Conservation (phyloP, 2,113 vertebrate genomes). For the Anolis carolinensis region DNA sequence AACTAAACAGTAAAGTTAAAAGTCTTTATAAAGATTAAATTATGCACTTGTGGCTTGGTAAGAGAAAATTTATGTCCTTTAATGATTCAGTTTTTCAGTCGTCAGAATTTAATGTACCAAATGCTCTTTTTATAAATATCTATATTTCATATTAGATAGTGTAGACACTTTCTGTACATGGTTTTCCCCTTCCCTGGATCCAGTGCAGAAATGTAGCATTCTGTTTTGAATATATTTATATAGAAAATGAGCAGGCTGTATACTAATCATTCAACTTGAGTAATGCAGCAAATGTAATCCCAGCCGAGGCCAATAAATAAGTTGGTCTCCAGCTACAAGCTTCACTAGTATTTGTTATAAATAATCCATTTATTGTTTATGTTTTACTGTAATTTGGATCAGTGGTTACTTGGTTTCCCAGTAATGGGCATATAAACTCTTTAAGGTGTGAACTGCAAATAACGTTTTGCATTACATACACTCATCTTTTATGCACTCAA, state of each 20-base stretch:
- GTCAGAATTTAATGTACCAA: slow-evolving; percentile 39
- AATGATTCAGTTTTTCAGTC: slow-evolving; percentile 1
- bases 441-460: slow-evolving; percentile 16
- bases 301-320: slow-evolving; percentile 37
- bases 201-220: neutral
- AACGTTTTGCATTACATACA: slow-evolving; percentile 20
- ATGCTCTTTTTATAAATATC: slow-evolving; percentile 21
- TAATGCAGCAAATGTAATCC: slow-evolving; percentile 44
- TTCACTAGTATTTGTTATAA: slow-evolving; percentile 41
- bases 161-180: slow-evolving; percentile 11
- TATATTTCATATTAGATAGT: slow-evolving; percentile 32
- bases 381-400: slow-evolving; percentile 40
- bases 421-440: slow-evolving; percentile 21
- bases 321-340: slow-evolving; percentile 35
- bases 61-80: slow-evolving; percentile 26
- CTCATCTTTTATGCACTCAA: neutral
- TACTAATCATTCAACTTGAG: slow-evolving; percentile 33
- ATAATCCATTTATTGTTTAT: slow-evolving; percentile 45
- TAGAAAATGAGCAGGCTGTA: neutral
- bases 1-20: neutral
- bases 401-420: slow-evolving; percentile 34
- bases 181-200: neutral
- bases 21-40: slow-evolving; percentile 22
- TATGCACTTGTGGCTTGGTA: neutral
- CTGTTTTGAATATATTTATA: neutral